phyloP scores from a whole-genome alignment of 2,113 vertebrate genomes.

The Hystrix brachyura region DNA sequence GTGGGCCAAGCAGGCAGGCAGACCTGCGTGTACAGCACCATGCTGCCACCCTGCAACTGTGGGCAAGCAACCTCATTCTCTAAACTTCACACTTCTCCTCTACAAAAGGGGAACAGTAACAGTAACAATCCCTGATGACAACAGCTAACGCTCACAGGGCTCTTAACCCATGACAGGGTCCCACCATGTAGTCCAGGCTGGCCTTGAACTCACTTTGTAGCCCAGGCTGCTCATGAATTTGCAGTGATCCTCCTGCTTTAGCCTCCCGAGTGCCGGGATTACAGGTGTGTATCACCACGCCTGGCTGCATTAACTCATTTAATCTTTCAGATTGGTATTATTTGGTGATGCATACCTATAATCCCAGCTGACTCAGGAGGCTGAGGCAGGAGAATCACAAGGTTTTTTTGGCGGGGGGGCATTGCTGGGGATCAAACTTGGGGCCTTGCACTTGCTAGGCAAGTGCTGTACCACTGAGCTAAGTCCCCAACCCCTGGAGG shows the following conservation, averaged over 20 bases:
- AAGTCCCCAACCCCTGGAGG: too few relatives aligned
- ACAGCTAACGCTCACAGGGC: neutral
- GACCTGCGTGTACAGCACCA: constrained; percentile 30
- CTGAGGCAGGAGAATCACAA: neutral
- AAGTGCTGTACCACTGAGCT: too few relatives aligned
- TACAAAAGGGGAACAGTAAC: neutral
- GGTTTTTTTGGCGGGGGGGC: too few relatives aligned
- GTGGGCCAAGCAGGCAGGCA: neutral
- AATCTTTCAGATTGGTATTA: neutral
- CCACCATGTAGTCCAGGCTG: too few relatives aligned
- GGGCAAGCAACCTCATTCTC: constrained; percentile 64
- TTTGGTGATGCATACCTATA: neutral
- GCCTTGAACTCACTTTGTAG: too few relatives aligned
- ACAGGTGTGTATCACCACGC: too few relatives aligned
- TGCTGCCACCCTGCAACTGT: constrained; percentile 11
- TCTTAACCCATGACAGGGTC: neutral
- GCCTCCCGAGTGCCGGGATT: too few relatives aligned
- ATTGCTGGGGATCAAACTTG: too few relatives aligned
- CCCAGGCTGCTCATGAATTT: too few relatives aligned
- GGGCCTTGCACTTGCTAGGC: too few relatives aligned
- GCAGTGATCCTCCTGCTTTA: too few relatives aligned
- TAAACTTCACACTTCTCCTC: constrained; percentile 17
- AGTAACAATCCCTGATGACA: neutral
- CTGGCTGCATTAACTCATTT: neutral
- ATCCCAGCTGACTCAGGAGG: neutral